Conservation (phyloP, 2,113 vertebrate species). For the Oxyruncus cristatus region DNA sequence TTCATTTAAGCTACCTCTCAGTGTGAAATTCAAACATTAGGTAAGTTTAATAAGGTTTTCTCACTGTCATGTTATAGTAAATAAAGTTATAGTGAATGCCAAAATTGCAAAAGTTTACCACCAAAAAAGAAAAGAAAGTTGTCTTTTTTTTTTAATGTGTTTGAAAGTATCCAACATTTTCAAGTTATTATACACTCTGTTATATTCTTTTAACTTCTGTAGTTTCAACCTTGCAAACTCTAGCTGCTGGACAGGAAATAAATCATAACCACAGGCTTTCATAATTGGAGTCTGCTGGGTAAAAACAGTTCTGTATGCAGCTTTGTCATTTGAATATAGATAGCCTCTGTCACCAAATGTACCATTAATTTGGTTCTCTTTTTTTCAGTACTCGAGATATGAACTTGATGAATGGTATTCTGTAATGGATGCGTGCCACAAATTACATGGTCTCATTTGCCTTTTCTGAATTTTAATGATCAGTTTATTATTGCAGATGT, state of each 20-base stretch:
- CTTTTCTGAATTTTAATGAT: slow-evolving; percentile 63
- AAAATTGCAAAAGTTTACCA: slow-evolving; percentile 66
- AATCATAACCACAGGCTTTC: slow-evolving; percentile 63
- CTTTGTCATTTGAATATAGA: slow-evolving; percentile 43
- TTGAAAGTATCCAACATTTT: slow-evolving; percentile 38
- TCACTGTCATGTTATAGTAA: slow-evolving; percentile 18
- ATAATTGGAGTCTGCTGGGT: slow-evolving; percentile 35
- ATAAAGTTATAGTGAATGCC: slow-evolving; percentile 56
- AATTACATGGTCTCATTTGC: slow-evolving; percentile 61
- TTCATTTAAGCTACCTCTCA: slow-evolving; percentile 81
- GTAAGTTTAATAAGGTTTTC: slow-evolving; percentile 49
- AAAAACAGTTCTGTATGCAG: slow-evolving; percentile 49
- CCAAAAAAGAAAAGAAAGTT: slow-evolving; percentile 46
- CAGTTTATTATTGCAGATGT: slow-evolving; percentile 77
- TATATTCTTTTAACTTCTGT: slow-evolving; percentile 41
- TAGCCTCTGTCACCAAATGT: slow-evolving; percentile 42
- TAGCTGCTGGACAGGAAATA: slow-evolving; percentile 56
- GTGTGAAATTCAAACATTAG: slow-evolving; percentile 57
- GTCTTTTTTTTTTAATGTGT: background rate
- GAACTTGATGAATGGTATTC: slow-evolving; percentile 59
- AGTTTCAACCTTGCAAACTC: slow-evolving; percentile 33
- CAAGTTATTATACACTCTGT: slow-evolving; percentile 24
- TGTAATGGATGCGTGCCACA: slow-evolving; percentile 57
- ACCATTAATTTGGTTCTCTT: slow-evolving; percentile 20
- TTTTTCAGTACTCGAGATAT: background rate